These are phyloP conservation scores for Beaufortia kweichowensis DNA, from an alignment of 2,113 vertebrate species.

Conservation along the genomic window DNA sequence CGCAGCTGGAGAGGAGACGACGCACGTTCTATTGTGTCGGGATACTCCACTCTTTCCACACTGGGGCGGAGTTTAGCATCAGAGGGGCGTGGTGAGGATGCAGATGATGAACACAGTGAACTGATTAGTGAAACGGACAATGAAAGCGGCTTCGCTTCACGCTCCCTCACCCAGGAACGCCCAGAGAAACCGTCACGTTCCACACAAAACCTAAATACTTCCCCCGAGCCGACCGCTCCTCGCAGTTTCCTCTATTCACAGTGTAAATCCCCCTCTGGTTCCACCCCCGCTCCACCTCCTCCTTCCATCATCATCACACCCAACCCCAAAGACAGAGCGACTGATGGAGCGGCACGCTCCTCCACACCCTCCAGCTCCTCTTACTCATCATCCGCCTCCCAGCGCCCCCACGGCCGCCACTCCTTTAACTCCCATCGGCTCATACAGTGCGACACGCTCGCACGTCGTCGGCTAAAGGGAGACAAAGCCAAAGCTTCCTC, in stretches of 20 bases:
- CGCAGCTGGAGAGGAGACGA: slow-evolving; percentile 73
- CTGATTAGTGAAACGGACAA: slow-evolving; percentile 89
- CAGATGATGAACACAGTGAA: slow-evolving; percentile 92
- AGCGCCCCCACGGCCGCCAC: slow-evolving; percentile 65
- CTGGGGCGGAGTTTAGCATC: slow-evolving; percentile 84
- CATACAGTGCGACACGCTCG: slow-evolving; percentile 90
- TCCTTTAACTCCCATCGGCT: slow-evolving; percentile 91
- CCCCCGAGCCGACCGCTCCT: background rate
- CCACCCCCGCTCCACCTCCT: slow-evolving; percentile 38
- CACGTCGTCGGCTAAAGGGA: slow-evolving; percentile 80
- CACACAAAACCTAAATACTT: slow-evolving; percentile 19
- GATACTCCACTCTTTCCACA: slow-evolving; percentile 94
- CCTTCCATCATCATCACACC: slow-evolving; percentile 47
- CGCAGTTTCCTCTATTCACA: slow-evolving; percentile 75
- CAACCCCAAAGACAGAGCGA: slow-evolving; percentile 55
- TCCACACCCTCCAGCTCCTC: slow-evolving; percentile 73
- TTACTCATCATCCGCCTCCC: slow-evolving; percentile 71
- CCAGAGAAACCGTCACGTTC: slow-evolving; percentile 61
- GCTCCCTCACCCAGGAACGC: slow-evolving; percentile 76
- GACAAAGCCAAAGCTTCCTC: slow-evolving; percentile 73
- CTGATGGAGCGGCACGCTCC: slow-evolving; percentile 66
- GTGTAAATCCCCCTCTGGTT: slow-evolving; percentile 56
- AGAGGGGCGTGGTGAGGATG: slow-evolving; percentile 85
- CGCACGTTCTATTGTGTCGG: slow-evolving; percentile 90
- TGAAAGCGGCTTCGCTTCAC: slow-evolving; percentile 82